Base-by-base conservation (phyloP, 2,888 invertebrate genomes). In the Ceramica pisi region DNA sequence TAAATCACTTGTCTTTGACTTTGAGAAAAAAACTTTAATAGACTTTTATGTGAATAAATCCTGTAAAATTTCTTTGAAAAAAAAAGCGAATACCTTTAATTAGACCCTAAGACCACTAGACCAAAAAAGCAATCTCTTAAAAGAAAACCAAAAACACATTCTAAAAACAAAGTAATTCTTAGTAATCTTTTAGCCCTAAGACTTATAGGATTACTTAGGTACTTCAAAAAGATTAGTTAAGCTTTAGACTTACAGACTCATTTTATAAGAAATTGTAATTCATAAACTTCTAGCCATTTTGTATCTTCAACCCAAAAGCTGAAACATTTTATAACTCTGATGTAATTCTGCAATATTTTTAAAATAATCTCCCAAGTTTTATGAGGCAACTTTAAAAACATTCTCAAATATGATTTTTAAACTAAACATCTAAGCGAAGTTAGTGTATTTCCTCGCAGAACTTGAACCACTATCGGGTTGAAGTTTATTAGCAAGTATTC, bases 401-500 rank as follows among this genome's bases (percentile, higher is more conserved):
- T 66, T 59, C 23, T 56, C 44, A 80, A 82, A 83, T 78, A 75
- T 75, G 57, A 73, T 79, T 70, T 70, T 71, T 38, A 50, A 79
- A 83, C 82, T 74, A 75, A 75, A 82, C 57, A 74, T 75, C 62
- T 75, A 56, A 67, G 63, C 68, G 10, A 50, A 78, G 75, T 81
- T 64, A 55, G 50, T 61, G 1, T 31, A 80, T 56, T 67, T 76
- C 23, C 53, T 12, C 31, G 48, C 5, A 19, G 7, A 80, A 81
- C 74, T 85, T 72, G 26, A 59, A 19, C 75, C 68, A 51, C 56
- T 78, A 72, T 84, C 80, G 21, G 68, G 56, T 3, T 26, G 44
- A 80, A 83, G 71, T 85, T 83, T 67, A 71, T 71, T 67, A 48
- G 50, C 60, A 78, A 78, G 78, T 72, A 73, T 76, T 61, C 67